Conservation (phyloP, 1,140 invertebrate species). For the Drosophila triauraria region DNA sequence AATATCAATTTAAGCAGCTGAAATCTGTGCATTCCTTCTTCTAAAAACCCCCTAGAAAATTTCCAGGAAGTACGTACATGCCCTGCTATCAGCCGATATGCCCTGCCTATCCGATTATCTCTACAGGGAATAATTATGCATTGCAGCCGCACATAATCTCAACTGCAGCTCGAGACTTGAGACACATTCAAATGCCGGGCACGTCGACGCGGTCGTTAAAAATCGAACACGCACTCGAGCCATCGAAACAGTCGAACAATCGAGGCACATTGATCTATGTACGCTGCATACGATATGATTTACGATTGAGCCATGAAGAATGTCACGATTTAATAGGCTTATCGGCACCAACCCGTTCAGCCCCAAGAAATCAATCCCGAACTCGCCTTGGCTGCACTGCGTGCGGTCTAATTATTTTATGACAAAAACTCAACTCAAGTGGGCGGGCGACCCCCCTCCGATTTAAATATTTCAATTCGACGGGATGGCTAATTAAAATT, state of each 20-base stretch:
- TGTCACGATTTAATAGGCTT: slow-evolving; percentile 83
- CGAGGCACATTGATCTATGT: slow-evolving; percentile 79
- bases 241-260: slow-evolving; percentile 65
- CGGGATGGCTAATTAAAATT: slow-evolving; percentile 74
- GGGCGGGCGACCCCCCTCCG: slow-evolving; percentile 4
- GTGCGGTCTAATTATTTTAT: slow-evolving; percentile 83
- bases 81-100: slow-evolving; percentile 14
- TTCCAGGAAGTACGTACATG: slow-evolving; percentile 6
- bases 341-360: slow-evolving; percentile 58
- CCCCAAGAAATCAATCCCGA: slow-evolving; percentile 26
- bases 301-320: slow-evolving; percentile 81
- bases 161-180: slow-evolving; percentile 25
- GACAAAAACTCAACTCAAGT: slow-evolving; percentile 57
- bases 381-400: slow-evolving; percentile 41
- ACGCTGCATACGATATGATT: slow-evolving; percentile 64
- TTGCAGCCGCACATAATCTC: slow-evolving; percentile 17
- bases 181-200: slow-evolving; percentile 67
- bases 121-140: slow-evolving; percentile 63
- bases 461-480: slow-evolving; percentile 49
- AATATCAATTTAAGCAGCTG: no score
- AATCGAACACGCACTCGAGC: slow-evolving; percentile 78
- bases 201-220: slow-evolving; percentile 74
- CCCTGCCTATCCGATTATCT: slow-evolving; percentile 7
- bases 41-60: neutral
- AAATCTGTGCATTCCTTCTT: no score